Conservation (phyloP, 2,113 vertebrate genomes). For the Rafetus swinhoei region DNA sequence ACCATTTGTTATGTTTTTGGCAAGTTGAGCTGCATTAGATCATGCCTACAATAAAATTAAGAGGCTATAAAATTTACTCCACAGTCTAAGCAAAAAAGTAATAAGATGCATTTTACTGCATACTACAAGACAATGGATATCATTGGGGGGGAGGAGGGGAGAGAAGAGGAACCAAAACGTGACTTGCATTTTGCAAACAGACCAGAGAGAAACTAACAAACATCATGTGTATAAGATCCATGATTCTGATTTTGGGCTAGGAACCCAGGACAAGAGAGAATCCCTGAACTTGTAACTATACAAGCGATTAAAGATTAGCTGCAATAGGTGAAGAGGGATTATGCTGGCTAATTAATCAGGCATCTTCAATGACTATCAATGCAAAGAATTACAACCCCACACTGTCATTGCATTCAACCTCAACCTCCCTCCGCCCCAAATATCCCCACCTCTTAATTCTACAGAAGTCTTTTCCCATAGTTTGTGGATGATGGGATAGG, state of each 20-base stretch:
- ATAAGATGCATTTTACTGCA: neutral
- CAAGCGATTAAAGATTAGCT: neutral
- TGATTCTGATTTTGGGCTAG: neutral
- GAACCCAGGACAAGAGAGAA: neutral
- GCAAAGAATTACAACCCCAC: rapidly evolving
- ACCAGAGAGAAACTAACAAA: neutral
- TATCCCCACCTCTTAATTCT: neutral
- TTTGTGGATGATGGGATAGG: neutral
- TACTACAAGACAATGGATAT: neutral
- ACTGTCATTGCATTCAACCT: neutral
- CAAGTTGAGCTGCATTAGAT: neutral
- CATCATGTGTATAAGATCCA: neutral
- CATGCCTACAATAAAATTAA: neutral
- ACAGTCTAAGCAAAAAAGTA: neutral
- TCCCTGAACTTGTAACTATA: neutral
- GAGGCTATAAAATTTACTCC: neutral
- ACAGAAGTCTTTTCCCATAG: constrained; percentile 16
- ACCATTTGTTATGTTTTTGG: neutral
- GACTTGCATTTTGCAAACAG: neutral
- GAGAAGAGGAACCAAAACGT: neutral
- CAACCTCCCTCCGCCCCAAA: neutral
- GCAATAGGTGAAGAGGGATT: neutral
- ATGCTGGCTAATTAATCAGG: neutral
- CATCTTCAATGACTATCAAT: neutral
- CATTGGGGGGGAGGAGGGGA: rapidly evolving